Base-by-base conservation (phyloP, 1,140 invertebrate species). In the Papilio polytes region DNA sequence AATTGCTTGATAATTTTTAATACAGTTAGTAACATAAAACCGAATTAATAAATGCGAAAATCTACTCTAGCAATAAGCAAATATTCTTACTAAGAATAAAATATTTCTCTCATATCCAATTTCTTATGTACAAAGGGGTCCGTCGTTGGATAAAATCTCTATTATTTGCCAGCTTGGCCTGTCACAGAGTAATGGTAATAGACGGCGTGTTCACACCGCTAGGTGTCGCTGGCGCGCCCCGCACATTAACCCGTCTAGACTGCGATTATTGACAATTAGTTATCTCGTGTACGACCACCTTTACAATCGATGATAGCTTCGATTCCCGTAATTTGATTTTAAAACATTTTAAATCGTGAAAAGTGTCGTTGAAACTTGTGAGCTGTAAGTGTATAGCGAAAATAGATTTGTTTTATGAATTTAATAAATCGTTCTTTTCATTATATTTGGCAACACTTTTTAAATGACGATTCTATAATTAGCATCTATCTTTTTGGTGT, bases 181-280 rank as follows among this genome's bases (percentile, higher is more conserved):
- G 59, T 80, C 73, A 80, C 31, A 80, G 36, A 26, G 26, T 84
- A 80, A 84, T 84, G 83, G 41, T 81, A 81, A 81, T 82, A 70
- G 72, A 70, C 76, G 76, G 74, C 70, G 63, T 78, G 77, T 82
- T 78, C 77, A 20, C 18, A 72, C 46, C 78, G 59, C 46, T 80
- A 81, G 79, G 74, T 81, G 82, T 78, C 78, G 80, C 70, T 73
- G 78, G 76, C 80, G 74, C 78, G 66, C 44, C 78, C 73, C 44
- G 56, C 80, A 77, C 80, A 85, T 85, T 85, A 85, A 56, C 48
- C 79, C 53, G 84, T 86, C 85, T 86, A 86, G 85, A 86, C 85
- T 56, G 59, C 56, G 78, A 78, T 84, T 85, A 85, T 85, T 85
- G 84, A 81, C 82, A 83, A 86, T 85, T 84, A 81, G 74, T 81